Conservation (phyloP, 2,113 vertebrate genomes). For the Dasyprocta punctata region DNA sequence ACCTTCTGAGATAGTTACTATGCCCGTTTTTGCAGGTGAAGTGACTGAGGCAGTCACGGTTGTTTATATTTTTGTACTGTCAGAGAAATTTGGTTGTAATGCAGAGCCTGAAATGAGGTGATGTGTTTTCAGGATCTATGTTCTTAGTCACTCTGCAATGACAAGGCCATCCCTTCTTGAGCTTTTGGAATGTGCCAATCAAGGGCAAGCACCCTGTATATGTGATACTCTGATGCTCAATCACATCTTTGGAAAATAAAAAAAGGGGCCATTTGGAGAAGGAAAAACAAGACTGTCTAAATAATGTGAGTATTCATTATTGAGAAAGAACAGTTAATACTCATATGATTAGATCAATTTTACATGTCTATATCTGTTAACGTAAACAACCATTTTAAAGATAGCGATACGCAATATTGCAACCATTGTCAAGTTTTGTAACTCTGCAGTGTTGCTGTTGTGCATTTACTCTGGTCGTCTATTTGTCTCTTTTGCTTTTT, state of each 20-base stretch:
- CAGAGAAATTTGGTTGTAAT: neutral
- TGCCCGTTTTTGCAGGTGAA: neutral
- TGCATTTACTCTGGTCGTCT: no score
- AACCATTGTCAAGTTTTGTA: no score
- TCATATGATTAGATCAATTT: no score
- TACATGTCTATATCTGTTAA: no score
- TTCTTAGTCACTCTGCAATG: rapidly evolving
- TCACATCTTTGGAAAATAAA: neutral
- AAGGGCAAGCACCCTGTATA: neutral
- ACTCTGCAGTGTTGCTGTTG: no score
- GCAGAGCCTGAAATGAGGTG: neutral
- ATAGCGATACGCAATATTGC: no score
- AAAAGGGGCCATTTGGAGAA: neutral
- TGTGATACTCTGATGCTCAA: neutral
- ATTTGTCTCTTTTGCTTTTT: no score
- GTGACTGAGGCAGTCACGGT: neutral
- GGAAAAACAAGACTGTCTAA: neutral
- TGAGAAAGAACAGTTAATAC: no score
- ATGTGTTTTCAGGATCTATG: neutral
- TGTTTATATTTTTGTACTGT: neutral
- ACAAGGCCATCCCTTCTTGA: neutral
- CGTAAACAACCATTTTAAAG: no score
- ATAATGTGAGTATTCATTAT: neutral
- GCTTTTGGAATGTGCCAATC: rapidly evolving
- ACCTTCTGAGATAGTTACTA: neutral